Base-by-base conservation (phyloP, 2,113 vertebrate genomes). In the Otocyon megalotis region DNA sequence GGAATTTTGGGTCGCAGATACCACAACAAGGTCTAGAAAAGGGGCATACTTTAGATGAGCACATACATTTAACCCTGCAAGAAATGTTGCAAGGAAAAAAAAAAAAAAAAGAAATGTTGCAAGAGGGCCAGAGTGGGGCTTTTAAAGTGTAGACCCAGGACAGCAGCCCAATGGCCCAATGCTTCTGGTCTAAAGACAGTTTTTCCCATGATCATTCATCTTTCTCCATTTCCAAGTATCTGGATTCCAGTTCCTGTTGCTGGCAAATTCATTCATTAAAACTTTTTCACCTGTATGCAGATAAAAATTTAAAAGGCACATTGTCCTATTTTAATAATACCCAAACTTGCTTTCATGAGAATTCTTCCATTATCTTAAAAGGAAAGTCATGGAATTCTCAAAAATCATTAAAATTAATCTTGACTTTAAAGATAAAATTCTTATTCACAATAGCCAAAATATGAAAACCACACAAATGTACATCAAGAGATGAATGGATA, bases 371-470 rank as follows among this genome's bases (percentile, higher is more conserved):
- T 65, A 54, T 56, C 50, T 88, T 56, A 4, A 62, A 83, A 94
- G 50, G 7, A 35, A 93, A 97, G 20, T 17, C 50, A 77, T 69
- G 19, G 20, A 63, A 83, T 62, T 86, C 58, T 94, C 77, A 96
- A 93, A 80, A 83, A 15, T 82, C 26, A 56, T 56, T 56, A 56
- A 56, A 56, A 35, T 86, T 32, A 77, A 85, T 84, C 63, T 69
- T 90, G 48, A 63, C n/a, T 54, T 80, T 65, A 93, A 76, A 93
- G 65, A 86, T 15, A 62, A 79, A 93, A 69, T 35, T 17, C 15
- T 62, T 79, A 69, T 65, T 82, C 19, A 37, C 43, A 72, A 53
- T 26, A 32, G 16, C 19, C 28, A 8, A 88, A 91, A 91, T 32
- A 17, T 71, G 2, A n/a, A 90, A 96, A 50, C 53, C 69, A 85